Base-by-base conservation (phyloP, 2,797 vertebrate species). In the Xenentodon cancila region DNA sequence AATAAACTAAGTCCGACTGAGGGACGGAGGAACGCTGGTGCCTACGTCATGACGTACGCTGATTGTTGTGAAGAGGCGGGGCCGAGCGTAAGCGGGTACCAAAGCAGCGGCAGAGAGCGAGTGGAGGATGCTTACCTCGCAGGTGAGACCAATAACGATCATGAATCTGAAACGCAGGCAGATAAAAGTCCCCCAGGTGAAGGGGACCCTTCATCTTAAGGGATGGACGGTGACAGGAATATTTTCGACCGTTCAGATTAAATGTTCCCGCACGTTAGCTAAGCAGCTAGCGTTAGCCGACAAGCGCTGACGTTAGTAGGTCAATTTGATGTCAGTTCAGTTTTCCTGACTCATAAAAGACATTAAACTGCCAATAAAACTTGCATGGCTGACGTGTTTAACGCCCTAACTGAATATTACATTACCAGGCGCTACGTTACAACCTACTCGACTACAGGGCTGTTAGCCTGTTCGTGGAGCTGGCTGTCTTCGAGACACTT, bases 1-100 rank as follows among this genome's bases (percentile, higher is more conserved):
- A 25, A n/a, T n/a, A n/a, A n/a, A n/a, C n/a, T n/a, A n/a, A n/a
- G n/a, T n/a, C n/a, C n/a, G n/a, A n/a, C n/a, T n/a, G n/a, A n/a
- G n/a, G n/a, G n/a, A n/a, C n/a, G n/a, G n/a, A n/a, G n/a, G n/a
- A n/a, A n/a, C n/a, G n/a, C n/a, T n/a, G n/a, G n/a, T n/a, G 1
- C 1, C 2, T 22, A 55, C 81, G 81, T 68, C 70, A 63, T 56
- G 25, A 71, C 74, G 71, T 75, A 1, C 50, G 49, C 46, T 60
- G 19, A 16, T 16, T 25, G 21, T 25, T 16, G 48, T 25, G 47
- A 44, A 22, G 56, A 58, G 60, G 57, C 21, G 21, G 72, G 42
- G 11, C 16, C 44, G 7, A 44, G 1, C 15, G 4, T 13, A 13
- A 12, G 17, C 19, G 59, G 13, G 49, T 32, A 32, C 30, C 34